These are phyloP conservation scores for Zoanthus sociatus DNA, from an alignment of 92 coral and sea anemone genomes.

Conservation along the genomic window DNA sequence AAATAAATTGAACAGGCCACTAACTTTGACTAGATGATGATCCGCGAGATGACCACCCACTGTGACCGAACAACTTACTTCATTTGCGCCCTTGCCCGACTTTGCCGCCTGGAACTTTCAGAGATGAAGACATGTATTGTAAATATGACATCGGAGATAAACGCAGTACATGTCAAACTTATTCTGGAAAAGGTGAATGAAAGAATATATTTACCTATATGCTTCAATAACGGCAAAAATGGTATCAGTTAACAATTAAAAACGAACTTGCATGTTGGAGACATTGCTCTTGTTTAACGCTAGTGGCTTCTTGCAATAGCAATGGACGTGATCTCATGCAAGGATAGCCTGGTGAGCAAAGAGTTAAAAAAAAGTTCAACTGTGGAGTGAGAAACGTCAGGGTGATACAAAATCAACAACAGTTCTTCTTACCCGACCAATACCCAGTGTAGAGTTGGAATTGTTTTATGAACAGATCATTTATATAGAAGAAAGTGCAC, in stretches of 20 bases:
- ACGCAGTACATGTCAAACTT: too few species aligned
- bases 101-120: too few species aligned
- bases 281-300: slow-evolving; percentile 45
- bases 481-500: too few species aligned
- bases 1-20: too few species aligned
- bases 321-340: slow-evolving; percentile 23
- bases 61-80: too few species aligned
- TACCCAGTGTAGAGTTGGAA: slow-evolving; percentile 49
- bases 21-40: too few species aligned
- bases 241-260: slow-evolving; percentile 32
- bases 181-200: too few species aligned
- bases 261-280: slow-evolving; percentile 38
- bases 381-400: slow-evolving; percentile 20
- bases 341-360: slow-evolving; percentile 47
- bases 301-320: slow-evolving; percentile 53
- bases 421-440: slow-evolving; percentile 48
- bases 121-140: too few species aligned
- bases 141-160: too few species aligned
- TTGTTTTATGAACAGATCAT: background rate
- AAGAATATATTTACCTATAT: background rate
- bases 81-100: too few species aligned
- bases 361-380: slow-evolving; percentile 44
- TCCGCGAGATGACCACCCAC: too few species aligned
- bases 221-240: slow-evolving; percentile 43
- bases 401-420: slow-evolving; percentile 21